These are phyloP conservation scores for Neuroscelio doddi DNA, from an alignment of 2,888 invertebrate species.

Conservation along the genomic window DNA sequence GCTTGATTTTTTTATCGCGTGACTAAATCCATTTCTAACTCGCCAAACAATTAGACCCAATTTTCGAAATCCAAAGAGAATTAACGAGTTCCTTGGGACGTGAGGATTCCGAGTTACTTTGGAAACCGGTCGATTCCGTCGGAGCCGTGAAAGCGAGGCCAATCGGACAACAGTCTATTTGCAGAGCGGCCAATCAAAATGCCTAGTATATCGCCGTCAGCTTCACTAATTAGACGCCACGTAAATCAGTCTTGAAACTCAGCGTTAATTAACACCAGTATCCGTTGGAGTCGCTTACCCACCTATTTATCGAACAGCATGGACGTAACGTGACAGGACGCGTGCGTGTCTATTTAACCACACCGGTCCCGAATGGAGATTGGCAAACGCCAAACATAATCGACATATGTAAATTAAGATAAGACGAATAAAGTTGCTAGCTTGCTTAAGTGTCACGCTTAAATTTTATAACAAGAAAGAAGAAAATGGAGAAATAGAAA, in stretches of 20 bases:
- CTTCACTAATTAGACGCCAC: slow-evolving; percentile 71
- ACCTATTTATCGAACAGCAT: slow-evolving; percentile 67
- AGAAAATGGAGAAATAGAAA: too few relatives aligned
- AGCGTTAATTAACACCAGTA: slow-evolving; percentile 71
- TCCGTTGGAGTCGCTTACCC: slow-evolving; percentile 67
- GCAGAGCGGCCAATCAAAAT: slow-evolving; percentile 69
- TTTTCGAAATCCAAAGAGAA: slow-evolving; percentile 46
- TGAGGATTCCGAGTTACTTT: slow-evolving; percentile 36
- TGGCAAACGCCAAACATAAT: slow-evolving; percentile 42
- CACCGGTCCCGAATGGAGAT: slow-evolving; percentile 41
- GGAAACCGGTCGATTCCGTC: slow-evolving; percentile 60
- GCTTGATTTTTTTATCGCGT: slow-evolving; percentile 46
- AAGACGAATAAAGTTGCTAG: slow-evolving; percentile 9
- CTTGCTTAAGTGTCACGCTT: too few relatives aligned
- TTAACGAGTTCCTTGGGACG: slow-evolving; percentile 46
- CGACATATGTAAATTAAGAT: slow-evolving; percentile 40
- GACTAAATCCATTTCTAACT: slow-evolving; percentile 44
- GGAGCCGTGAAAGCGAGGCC: slow-evolving; percentile 64
- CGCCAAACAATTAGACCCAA: slow-evolving; percentile 44
- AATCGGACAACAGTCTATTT: slow-evolving; percentile 60
- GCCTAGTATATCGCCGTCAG: slow-evolving; percentile 70
- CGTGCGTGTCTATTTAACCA: slow-evolving; percentile 54
- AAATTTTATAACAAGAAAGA: too few relatives aligned
- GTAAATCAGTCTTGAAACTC: slow-evolving; percentile 72
- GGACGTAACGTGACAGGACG: slow-evolving; percentile 54